phyloP scores from a whole-genome alignment of 2,888 invertebrate species.

The Eugnorisma glareosa region DNA sequence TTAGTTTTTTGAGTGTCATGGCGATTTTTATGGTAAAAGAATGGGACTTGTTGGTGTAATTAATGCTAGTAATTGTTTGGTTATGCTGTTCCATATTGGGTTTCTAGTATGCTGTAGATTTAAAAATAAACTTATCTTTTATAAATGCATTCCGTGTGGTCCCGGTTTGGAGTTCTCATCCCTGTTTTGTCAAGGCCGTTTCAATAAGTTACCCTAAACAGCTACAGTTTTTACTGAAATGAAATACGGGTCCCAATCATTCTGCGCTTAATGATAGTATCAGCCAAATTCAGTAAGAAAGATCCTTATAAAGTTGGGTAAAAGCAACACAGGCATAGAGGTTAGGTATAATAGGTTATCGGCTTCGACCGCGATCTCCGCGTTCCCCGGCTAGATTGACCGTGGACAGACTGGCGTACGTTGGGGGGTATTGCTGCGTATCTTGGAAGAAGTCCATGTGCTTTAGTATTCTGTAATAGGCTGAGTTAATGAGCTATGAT shows the following conservation, averaged over 20 bases:
- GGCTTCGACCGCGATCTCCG: no score
- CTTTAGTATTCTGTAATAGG: not conserved
- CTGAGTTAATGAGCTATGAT: not conserved
- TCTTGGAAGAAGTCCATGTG: not conserved
- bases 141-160: conserved; percentile 32
- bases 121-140: conserved; percentile 36
- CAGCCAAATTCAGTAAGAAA: no score
- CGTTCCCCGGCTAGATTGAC: no score
- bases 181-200: not conserved
- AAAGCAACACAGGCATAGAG: no score
- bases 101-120: conserved; percentile 21
- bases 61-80: conserved; percentile 30
- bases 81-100: conserved; percentile 35
- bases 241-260: not conserved
- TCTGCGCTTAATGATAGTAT: not conserved
- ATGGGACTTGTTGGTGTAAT: conserved; percentile 50
- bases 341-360: no score
- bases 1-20: conserved; percentile 66
- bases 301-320: no score
- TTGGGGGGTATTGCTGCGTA: not conserved
- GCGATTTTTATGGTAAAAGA: conserved; percentile 66
- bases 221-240: not conserved
- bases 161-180: not conserved
- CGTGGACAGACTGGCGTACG: no score
- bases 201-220: not conserved